Evolutionary conservation across 2,888 invertebrate species (phyloP).

Genomic region (Heliconius erato): DNA sequence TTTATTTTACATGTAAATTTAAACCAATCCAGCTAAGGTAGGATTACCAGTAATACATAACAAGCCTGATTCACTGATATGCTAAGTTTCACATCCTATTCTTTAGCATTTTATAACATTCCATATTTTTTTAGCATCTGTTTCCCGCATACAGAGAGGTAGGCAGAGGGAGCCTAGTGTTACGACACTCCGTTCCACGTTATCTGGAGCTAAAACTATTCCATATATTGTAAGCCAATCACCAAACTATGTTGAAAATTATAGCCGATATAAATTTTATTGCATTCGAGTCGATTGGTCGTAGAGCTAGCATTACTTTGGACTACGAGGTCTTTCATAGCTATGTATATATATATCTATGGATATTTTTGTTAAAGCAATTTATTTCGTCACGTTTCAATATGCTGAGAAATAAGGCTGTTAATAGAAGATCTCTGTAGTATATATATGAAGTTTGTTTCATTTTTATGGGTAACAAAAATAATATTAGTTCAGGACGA

Average conservation of each 20-base stretch:
- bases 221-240: slow-evolving; percentile 38
- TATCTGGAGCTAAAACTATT: slow-evolving; percentile 37
- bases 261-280: slow-evolving; percentile 51
- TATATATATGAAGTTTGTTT: slow-evolving; percentile 36
- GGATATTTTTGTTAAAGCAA: slow-evolving; percentile 38
- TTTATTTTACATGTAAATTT: slow-evolving; percentile 6
- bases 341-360: slow-evolving; percentile 23
- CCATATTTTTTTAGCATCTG: too few relatives aligned
- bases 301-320: slow-evolving; percentile 43
- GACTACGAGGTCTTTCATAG: slow-evolving; percentile 47
- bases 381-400: slow-evolving; percentile 43
- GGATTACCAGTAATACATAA: too few relatives aligned
- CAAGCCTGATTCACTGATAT: background rate
- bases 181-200: background rate
- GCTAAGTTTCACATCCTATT: background rate
- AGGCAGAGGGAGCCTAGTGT: too few relatives aligned
- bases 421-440: slow-evolving; percentile 36
- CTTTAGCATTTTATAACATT: background rate
- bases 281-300: slow-evolving; percentile 46
- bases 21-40: background rate
- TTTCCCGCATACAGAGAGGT: too few relatives aligned
- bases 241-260: slow-evolving; percentile 47
- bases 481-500: slow-evolving; percentile 21
- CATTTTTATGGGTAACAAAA: slow-evolving; percentile 36
- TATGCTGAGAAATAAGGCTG: slow-evolving; percentile 31